These are phyloP conservation scores for Chrysina gloriosa DNA, from an alignment of 2,888 invertebrate genomes.

Conservation along the genomic window DNA sequence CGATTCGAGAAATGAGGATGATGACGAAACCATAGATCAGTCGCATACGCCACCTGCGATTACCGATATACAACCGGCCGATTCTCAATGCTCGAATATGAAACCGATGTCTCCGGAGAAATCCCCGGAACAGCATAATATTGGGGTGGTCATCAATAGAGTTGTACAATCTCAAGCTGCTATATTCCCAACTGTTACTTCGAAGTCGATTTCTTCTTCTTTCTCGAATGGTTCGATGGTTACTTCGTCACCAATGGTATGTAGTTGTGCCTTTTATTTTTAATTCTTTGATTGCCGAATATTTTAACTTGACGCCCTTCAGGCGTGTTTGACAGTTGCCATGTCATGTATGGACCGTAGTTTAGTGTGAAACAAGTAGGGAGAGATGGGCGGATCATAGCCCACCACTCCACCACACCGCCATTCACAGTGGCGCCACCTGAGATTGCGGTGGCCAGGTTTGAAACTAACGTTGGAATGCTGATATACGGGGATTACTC, in stretches of 20 bases:
- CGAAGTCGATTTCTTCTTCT: conserved; percentile 56
- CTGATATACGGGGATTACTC: no score
- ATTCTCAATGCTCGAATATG: conserved; percentile 60
- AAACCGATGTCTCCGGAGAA: conserved; percentile 56
- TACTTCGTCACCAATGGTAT: conserved; percentile 59
- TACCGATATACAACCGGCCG: conserved; percentile 63
- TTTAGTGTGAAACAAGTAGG: no score
- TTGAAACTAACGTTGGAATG: no score
- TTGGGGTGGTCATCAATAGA: conserved; percentile 54
- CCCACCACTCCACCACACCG: no score
- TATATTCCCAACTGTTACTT: conserved; percentile 50
- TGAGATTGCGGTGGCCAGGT: no score
- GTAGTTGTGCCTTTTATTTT: neutral
- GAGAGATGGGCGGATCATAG: no score
- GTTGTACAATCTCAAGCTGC: conserved; percentile 52
- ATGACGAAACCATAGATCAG: conserved; percentile 53
- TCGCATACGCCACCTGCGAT: conserved; percentile 61
- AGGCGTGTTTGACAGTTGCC: no score
- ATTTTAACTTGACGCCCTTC: no score
- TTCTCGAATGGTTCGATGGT: conserved; percentile 59
- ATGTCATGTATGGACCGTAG: no score
- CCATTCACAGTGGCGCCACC: no score
- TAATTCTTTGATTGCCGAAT: no score
- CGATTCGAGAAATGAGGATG: conserved; percentile 45
- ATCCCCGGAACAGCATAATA: conserved; percentile 53